Conservation (phyloP, 2,888 invertebrate species). For the Euzophera pinguis region DNA sequence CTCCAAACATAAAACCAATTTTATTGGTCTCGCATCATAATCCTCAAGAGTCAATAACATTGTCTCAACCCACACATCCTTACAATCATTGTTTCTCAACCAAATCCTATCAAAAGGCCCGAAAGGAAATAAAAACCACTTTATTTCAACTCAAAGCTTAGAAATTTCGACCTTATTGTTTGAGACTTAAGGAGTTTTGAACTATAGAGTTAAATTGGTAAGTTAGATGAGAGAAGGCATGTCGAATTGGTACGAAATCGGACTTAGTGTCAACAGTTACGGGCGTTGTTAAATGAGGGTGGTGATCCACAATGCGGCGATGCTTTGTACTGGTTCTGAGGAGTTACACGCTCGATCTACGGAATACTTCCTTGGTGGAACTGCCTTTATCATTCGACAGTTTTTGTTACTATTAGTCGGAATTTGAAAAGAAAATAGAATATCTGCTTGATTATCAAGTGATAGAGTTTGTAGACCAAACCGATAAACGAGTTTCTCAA, state of each 20-base stretch:
- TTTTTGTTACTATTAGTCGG: slow-evolving; percentile 1
- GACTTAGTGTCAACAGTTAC: slow-evolving; percentile 76
- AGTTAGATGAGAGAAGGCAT: slow-evolving; percentile 57
- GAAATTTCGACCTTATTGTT: slow-evolving; percentile 30
- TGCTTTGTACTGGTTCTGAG: slow-evolving; percentile 51
- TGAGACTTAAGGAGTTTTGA: slow-evolving; percentile 19
- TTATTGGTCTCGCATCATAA: not conserved
- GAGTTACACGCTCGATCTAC: slow-evolving; percentile 50
- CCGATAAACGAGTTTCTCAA: too few relatives aligned
- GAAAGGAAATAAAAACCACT: slow-evolving; percentile 37
- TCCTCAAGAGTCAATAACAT: slow-evolving; percentile 11
- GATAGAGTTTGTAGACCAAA: too few relatives aligned
- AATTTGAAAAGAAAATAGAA: too few relatives aligned
- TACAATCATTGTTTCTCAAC: slow-evolving; percentile 23
- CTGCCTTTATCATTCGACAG: not conserved
- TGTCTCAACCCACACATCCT: slow-evolving; percentile 9
- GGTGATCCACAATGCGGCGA: slow-evolving; percentile 34
- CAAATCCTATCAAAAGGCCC: slow-evolving; percentile 50
- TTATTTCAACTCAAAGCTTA: not conserved
- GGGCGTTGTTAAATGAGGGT: slow-evolving; percentile 50
- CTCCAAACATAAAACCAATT: not conserved
- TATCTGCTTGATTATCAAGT: too few relatives aligned
- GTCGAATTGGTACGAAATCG: slow-evolving; percentile 68
- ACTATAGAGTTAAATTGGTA: slow-evolving; percentile 29
- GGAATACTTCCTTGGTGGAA: slow-evolving; percentile 16